Percentiles rank a stretch among this genome's conserved stretches.
Conservation (phyloP, 2,888 invertebrate genomes). For the Luffia ferchaultella region DNA sequence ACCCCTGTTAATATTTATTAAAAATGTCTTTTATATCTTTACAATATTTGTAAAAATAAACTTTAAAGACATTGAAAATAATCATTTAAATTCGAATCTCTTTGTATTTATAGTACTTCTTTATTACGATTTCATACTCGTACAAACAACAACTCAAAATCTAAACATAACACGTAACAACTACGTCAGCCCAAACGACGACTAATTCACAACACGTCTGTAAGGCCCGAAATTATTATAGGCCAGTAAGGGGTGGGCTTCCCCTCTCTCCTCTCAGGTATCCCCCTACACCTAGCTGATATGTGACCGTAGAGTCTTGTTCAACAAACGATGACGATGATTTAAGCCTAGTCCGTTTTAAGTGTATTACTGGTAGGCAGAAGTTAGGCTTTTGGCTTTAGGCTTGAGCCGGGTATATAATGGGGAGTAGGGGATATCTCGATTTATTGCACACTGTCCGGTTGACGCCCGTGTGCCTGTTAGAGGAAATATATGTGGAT, state of each 20-base stretch:
- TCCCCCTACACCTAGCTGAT: conserved; percentile 40
- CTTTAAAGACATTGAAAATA: too few species aligned
- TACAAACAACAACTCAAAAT: too few species aligned
- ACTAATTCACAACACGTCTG: too few species aligned
- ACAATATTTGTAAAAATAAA: too few species aligned
- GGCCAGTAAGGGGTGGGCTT: background rate
- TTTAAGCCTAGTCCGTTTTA: conserved; percentile 62
- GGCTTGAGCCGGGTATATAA: conserved; percentile 15
- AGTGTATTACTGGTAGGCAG: conserved; percentile 59
- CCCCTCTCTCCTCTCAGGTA: background rate
- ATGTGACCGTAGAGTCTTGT: conserved; percentile 66
- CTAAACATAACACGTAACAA: too few species aligned
- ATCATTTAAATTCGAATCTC: too few species aligned
- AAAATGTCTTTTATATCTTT: too few species aligned
- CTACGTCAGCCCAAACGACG: too few species aligned
- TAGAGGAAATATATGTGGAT: conserved; percentile 2
- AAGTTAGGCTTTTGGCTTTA: conserved; percentile 50
- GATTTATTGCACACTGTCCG: conserved; percentile 40
- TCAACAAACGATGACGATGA: conserved; percentile 68
- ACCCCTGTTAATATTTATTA: too few species aligned
- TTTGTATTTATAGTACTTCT: too few species aligned
- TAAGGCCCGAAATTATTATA: background rate
- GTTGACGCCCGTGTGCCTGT: conserved; percentile 10
- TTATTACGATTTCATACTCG: too few species aligned
- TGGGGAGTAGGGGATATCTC: conserved; percentile 13